Conservation (phyloP, 2,888 invertebrate genomes). For the Hirtodrosophila alboralis region DNA sequence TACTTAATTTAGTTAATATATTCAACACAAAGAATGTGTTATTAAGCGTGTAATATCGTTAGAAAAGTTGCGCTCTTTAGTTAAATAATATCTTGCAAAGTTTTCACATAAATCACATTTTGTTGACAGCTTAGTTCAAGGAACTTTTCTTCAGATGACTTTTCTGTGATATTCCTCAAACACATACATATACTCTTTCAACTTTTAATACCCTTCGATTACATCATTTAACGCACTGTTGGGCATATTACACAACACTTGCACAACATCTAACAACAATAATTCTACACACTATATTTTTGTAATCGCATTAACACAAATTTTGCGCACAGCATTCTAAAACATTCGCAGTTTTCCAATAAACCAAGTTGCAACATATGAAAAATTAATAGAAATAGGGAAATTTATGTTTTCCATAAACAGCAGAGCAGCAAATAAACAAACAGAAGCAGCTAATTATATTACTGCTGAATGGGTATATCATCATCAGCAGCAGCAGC, state of each 20-base stretch:
- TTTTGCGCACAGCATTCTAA: slow-evolving; percentile 28
- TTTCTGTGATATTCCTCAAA: too few species aligned
- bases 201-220: slow-evolving; percentile 15
- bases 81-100: too few species aligned
- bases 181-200: too few species aligned
- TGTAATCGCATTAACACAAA: slow-evolving; percentile 49
- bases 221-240: slow-evolving; percentile 17
- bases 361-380: slow-evolving; percentile 24
- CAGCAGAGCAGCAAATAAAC: slow-evolving; percentile 27
- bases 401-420: slow-evolving; percentile 37
- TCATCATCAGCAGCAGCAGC: slow-evolving; percentile 17
- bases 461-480: slow-evolving; percentile 23
- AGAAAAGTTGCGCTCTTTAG: too few species aligned
- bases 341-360: slow-evolving; percentile 35
- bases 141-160: too few species aligned
- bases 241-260: slow-evolving; percentile 36
- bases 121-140: too few species aligned
- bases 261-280: slow-evolving; percentile 31
- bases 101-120: too few species aligned
- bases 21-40: too few species aligned
- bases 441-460: slow-evolving; percentile 37
- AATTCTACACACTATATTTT: slow-evolving; percentile 17
- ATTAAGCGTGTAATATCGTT: too few species aligned
- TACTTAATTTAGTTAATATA: too few species aligned
- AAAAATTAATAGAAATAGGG: slow-evolving; percentile 19